Evolutionary conservation across 1,140 invertebrate genomes (phyloP).

Genomic region (Steinernema khuongi): DNA sequence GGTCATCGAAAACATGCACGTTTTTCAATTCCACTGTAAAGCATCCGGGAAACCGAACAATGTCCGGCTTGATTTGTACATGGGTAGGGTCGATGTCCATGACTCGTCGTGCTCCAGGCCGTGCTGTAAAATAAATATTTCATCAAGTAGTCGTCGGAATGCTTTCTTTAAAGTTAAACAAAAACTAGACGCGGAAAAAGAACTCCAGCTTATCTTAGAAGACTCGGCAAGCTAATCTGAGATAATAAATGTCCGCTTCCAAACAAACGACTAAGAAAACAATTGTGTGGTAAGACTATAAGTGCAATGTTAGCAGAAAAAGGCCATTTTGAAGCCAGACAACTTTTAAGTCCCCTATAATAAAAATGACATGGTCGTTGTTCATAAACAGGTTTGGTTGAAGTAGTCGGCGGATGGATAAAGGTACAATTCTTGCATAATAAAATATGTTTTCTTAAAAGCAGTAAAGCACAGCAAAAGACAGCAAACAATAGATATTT

Average conservation of each 20-base stretch:
- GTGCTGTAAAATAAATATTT: conserved; percentile 41
- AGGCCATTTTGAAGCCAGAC: neutral
- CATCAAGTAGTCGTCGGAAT: neutral
- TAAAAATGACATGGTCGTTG: neutral
- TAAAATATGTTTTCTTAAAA: too few relatives aligned
- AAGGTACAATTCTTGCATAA: too few relatives aligned
- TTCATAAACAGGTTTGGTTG: neutral
- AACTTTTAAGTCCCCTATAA: neutral
- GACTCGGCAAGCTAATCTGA: too few relatives aligned
- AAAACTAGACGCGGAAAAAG: too few relatives aligned
- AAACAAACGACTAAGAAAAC: too few relatives aligned
- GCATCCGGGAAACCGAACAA: conserved; percentile 56
- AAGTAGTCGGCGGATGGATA: neutral
- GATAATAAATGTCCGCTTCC: too few relatives aligned
- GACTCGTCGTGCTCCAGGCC: conserved; percentile 47
- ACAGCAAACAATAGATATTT: too few relatives aligned
- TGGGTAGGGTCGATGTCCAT: conserved; percentile 53
- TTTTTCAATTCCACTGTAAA: conserved; percentile 58
- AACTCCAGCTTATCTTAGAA: too few relatives aligned
- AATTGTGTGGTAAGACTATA: neutral
- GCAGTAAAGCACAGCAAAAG: too few relatives aligned
- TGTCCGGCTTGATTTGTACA: conserved; percentile 51
- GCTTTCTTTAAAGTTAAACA: too few relatives aligned
- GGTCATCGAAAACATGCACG: conserved; percentile 42
- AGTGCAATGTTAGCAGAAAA: neutral